Evolutionary conservation across 1,140 invertebrate species (phyloP).

Genomic region (Sweltsa coloradensis): DNA sequence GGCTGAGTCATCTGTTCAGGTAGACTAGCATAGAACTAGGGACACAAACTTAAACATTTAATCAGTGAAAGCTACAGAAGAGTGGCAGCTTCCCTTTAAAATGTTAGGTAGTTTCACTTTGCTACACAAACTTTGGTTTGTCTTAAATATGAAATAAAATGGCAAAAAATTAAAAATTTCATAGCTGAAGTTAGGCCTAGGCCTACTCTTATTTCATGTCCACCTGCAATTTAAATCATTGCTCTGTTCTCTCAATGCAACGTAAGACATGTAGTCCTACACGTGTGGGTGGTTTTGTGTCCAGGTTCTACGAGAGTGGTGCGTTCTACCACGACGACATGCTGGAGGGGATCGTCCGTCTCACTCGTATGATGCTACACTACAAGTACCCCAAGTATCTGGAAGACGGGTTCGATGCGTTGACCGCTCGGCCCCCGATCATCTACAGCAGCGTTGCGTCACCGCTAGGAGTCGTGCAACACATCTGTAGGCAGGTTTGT

Average conservation of each 20-base stretch:
- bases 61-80: background rate
- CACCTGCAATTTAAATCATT: too few relatives aligned
- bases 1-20: constrained; percentile 71
- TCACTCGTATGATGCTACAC: constrained; percentile 65
- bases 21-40: constrained; percentile 22
- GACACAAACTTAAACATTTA: background rate
- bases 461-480: constrained; percentile 58
- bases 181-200: background rate
- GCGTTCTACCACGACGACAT: constrained; percentile 68
- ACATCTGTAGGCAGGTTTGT: constrained; percentile 59
- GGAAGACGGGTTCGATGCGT: constrained; percentile 65
- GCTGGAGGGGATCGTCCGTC: constrained; percentile 58
- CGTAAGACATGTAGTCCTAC: too few relatives aligned
- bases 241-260: too few relatives aligned
- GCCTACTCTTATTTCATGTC: background rate
- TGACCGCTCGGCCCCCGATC: constrained; percentile 57
- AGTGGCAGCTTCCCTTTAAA: background rate
- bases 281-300: too few relatives aligned
- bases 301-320: constrained; percentile 48
- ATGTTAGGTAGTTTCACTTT: background rate
- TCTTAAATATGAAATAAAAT: background rate
- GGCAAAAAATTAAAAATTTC: background rate
- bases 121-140: background rate
- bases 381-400: constrained; percentile 68
- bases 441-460: constrained; percentile 73